These are phyloP conservation scores for Euura saliciscinereae DNA, from an alignment of 1,140 invertebrate species.

Conservation along the genomic window DNA sequence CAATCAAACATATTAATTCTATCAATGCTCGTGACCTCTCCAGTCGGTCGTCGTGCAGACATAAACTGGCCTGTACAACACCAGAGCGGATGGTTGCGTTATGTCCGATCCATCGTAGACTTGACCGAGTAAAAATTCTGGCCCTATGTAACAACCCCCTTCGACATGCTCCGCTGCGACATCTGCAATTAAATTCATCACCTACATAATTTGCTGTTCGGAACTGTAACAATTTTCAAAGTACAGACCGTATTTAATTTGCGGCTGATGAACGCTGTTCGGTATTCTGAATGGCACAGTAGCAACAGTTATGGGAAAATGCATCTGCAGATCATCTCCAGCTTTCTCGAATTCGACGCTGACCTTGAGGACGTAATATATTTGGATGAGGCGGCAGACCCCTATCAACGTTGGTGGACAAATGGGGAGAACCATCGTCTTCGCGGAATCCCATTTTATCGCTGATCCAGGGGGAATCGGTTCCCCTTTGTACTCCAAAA, in stretches of 20 bases:
- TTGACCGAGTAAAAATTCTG: constrained; percentile 81
- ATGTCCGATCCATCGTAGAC: constrained; percentile 77
- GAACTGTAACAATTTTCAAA: neutral
- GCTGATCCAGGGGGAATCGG: constrained; percentile 67
- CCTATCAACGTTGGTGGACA: constrained; percentile 80
- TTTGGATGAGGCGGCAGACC: constrained; percentile 78
- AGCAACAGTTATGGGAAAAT: constrained; percentile 83
- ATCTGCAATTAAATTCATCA: constrained; percentile 58
- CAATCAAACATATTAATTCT: neutral
- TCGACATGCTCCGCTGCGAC: constrained; percentile 75
- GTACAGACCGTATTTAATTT: constrained; percentile 75
- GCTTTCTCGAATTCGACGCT: constrained; percentile 75
- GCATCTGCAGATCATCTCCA: constrained; percentile 76
- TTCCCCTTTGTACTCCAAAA: constrained; percentile 76
- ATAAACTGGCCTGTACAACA: constrained; percentile 45
- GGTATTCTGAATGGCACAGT: constrained; percentile 81
- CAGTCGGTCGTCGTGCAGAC: constrained; percentile 35
- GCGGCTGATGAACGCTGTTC: constrained; percentile 69
- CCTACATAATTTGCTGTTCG: neutral
- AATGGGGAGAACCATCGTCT: constrained; percentile 75
- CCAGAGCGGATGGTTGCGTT: constrained; percentile 34
- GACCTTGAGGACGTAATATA: constrained; percentile 81
- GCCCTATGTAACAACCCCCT: constrained; percentile 82
- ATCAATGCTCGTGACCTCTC: constrained; percentile 8
- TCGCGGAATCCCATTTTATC: constrained; percentile 71